Base-by-base conservation (phyloP, 2,113 vertebrate species). In the Danionella cerebrum region DNA sequence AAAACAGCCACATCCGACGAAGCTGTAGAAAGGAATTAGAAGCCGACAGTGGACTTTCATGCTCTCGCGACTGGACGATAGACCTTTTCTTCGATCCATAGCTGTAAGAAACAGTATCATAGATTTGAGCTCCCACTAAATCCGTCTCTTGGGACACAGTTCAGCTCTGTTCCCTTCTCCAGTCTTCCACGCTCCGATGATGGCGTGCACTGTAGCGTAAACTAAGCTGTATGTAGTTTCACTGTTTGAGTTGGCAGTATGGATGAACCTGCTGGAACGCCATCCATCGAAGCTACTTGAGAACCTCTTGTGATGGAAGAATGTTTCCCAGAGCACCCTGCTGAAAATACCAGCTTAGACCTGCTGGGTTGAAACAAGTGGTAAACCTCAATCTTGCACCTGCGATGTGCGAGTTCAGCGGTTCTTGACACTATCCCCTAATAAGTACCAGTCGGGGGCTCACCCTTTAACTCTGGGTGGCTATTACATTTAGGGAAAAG, bases 241-340 rank as follows among this genome's bases (percentile, higher is more conserved):
- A 80, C 22, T 89, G 77, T 82, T 87, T 84, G 76, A 76, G 66
- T 86, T 86, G 85, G 85, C 83, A 74, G 65, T 48, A 1, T 18
- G 9, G 24, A 60, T 45, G 19, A 39, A 80, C 78, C 72, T 18
- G 31, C 60, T 36, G n/a, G n/a, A n/a, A n/a, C n/a, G n/a, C n/a
- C n/a, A n/a, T n/a, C n/a, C n/a, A n/a, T n/a, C n/a, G n/a, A n/a
- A n/a, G n/a, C n/a, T n/a, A n/a, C n/a, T n/a, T n/a, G n/a, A n/a
- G n/a, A n/a, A n/a, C n/a, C n/a, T n/a, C n/a, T n/a, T n/a, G n/a
- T n/a, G n/a, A n/a, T n/a, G n/a, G n/a, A n/a, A n/a, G n/a, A n/a
- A n/a, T n/a, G n/a, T n/a, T n/a, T n/a, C n/a, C n/a, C n/a, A 60
- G 38, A 44, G n/a, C 13, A 6, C 31, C 25, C 58, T 41, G 6